These are phyloP conservation scores for Pseudoips prasinana DNA, from an alignment of 2,888 invertebrate genomes.

Conservation along the genomic window DNA sequence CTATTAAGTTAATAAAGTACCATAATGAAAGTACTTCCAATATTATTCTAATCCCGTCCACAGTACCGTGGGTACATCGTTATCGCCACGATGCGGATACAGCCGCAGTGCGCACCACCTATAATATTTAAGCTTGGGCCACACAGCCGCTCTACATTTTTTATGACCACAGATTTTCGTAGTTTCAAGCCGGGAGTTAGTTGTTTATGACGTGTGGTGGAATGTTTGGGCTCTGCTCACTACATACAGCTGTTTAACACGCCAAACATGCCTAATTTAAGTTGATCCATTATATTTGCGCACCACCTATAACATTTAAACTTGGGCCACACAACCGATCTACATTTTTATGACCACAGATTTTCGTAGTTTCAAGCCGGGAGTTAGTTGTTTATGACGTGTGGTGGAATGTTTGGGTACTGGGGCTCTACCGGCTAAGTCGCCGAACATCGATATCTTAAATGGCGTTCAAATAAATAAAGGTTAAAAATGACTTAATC, in stretches of 20 bases:
- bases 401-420: too few relatives aligned
- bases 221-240: too few relatives aligned
- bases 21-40: too few relatives aligned
- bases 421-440: too few relatives aligned
- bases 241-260: too few relatives aligned
- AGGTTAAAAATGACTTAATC: too few relatives aligned
- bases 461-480: too few relatives aligned
- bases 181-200: slow-evolving; percentile 1
- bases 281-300: too few relatives aligned
- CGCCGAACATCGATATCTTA: too few relatives aligned
- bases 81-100: slow-evolving; percentile 33
- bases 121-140: slow-evolving; percentile 26
- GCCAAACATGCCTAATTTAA: too few relatives aligned
- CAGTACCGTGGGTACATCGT: slow-evolving; percentile 11
- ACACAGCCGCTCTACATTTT: slow-evolving; percentile 19
- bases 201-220: too few relatives aligned
- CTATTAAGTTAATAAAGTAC: slow-evolving; percentile 6
- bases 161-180: slow-evolving; percentile 16
- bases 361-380: slow-evolving; percentile 6
- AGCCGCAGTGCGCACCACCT: slow-evolving; percentile 33
- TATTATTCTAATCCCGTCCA: slow-evolving; percentile 3
- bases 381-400: too few relatives aligned
- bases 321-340: slow-evolving; percentile 7
- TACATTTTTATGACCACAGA: slow-evolving; percentile 22
- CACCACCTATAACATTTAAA: slow-evolving; percentile 32